phyloP scores from a whole-genome alignment of 1,140 invertebrate genomes.

The Potamilus streckersoni region DNA sequence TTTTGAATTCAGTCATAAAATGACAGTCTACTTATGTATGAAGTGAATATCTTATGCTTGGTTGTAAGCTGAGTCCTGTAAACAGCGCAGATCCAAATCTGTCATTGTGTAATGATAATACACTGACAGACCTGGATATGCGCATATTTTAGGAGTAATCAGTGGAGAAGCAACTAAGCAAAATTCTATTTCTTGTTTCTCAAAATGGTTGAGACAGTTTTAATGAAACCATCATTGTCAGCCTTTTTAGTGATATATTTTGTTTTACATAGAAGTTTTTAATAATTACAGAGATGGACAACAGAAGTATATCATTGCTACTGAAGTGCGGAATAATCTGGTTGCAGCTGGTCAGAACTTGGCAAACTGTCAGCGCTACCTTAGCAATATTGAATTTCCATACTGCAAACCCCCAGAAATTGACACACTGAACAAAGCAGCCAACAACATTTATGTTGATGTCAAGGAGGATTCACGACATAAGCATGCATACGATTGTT shows the following conservation, averaged over 20 bases:
- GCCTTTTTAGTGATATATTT: background rate
- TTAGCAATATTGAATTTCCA: conserved; percentile 74
- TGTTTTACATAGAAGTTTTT: too few species aligned
- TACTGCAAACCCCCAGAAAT: conserved; percentile 75
- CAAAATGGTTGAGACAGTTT: too few species aligned
- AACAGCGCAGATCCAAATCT: too few species aligned
- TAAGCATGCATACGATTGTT: conserved; percentile 70
- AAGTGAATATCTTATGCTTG: too few species aligned
- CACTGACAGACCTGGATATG: too few species aligned
- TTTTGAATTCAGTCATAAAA: too few species aligned
- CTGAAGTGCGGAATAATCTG: conserved; percentile 73
- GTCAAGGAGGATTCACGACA: conserved; percentile 71
- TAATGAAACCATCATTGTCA: background rate
- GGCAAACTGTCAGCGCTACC: conserved; percentile 71
- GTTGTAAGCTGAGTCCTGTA: too few species aligned
- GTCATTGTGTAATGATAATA: too few species aligned
- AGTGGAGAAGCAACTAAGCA: too few species aligned
- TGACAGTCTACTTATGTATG: too few species aligned
- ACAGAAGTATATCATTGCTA: conserved; percentile 68
- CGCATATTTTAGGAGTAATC: too few species aligned
- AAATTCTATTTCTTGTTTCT: too few species aligned
- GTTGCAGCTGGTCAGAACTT: conserved; percentile 74
- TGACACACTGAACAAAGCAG: conserved; percentile 69
- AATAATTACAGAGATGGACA: conserved; percentile 55
- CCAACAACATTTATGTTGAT: conserved; percentile 74